Evolutionary conservation across 2,888 invertebrate species (phyloP), one percentile per base, ranked within the genome.

Genomic region (Reticulitermes lucifugus): DNA sequence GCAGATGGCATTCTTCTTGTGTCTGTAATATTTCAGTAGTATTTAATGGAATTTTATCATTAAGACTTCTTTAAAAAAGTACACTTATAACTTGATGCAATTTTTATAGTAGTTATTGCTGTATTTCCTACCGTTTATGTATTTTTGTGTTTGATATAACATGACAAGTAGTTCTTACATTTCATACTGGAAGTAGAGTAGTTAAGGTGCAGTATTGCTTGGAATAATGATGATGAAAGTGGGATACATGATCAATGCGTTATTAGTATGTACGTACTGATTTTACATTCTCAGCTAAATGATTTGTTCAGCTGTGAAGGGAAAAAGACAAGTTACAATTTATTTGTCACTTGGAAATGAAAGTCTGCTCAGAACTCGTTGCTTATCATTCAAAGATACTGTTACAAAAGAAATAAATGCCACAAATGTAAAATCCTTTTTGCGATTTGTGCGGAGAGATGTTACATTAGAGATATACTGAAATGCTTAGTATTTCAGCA

Each of bases 201-300:
- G 77, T 22, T 77, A 43, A 46, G 77, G 46, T 46, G 22, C 46
- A 77, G 7, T 77, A 46, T 12, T 77, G 77, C 77, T 77, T 77
- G 51, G 22, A 77, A 77, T 77, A 22, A 77, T 51, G 6, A 73
- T 77, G 77, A 46, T 77, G 77, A 77, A 77, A 77, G 77, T 77
- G 77, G 77, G 41, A 41, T 41, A 77, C 9, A 77, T 35, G 14
- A 73, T 73, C 7, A 14, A 0, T 14, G 18, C 25, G 70, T 29
- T 46, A 46, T 46, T 46, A 46, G 7, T 5, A 46, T 70, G 12
- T 2, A n/a, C 25, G 35, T 35, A 55, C 1, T 55, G 5, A 55
- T 55, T 14, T 55, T 18, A 35, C 18, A 18, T 18, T 55, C 55
- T 18, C 51, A 51, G 14, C 1, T 2, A 18, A 18, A 18, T 55